Evolutionary conservation across 2,797 vertebrate species (phyloP), one percentile per base, ranked within the genome.

Genomic region (Sus cebifrons): DNA sequence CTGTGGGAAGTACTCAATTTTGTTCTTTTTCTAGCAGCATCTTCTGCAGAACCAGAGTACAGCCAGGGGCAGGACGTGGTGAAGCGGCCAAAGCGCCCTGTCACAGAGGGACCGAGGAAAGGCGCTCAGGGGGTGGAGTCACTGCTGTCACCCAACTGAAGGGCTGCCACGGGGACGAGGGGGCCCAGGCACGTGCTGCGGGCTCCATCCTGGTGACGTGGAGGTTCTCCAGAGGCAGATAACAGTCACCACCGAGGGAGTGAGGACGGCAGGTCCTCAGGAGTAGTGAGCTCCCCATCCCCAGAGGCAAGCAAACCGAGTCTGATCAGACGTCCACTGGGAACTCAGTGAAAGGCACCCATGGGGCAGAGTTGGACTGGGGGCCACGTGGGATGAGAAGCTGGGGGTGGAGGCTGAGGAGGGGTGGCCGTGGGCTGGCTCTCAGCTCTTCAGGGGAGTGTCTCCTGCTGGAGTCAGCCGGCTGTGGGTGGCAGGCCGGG

Each of bases 131-230:
- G 23, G 71, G 32, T 13, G 1, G 7, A 44, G 54, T 78, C 23
- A 12, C 67, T 1, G 70, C 32, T 27, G 13, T 7, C 13, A 3
- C 64, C 40, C 20, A 1, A 18, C 40, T 15, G 54, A 58, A 29
- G 83, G 12, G 27, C 4, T 8, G 56, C 79, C 14, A 0, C 1
- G 0, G 1, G 32, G 78, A 25, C 2, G 2, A 10, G 2, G 75
- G n/a, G 54, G 13, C 17, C 64, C 2, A 0, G 27, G 71, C 62
- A 7, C 0, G n/a, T 6, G 9, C 0, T 1, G 0, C 20, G 64
- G 25, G 3, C 64, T 52, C 60, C 23, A 13, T 85, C 25, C 15
- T 0, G 0, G 82, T 49, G 58, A 58, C 6, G 6, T 18, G 81
- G 73, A 23, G 20, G 5, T 14, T 23, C 82, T 13, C 17, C 52